Conservation (phyloP, 2,113 vertebrate genomes). For the Rafetus swinhoei region DNA sequence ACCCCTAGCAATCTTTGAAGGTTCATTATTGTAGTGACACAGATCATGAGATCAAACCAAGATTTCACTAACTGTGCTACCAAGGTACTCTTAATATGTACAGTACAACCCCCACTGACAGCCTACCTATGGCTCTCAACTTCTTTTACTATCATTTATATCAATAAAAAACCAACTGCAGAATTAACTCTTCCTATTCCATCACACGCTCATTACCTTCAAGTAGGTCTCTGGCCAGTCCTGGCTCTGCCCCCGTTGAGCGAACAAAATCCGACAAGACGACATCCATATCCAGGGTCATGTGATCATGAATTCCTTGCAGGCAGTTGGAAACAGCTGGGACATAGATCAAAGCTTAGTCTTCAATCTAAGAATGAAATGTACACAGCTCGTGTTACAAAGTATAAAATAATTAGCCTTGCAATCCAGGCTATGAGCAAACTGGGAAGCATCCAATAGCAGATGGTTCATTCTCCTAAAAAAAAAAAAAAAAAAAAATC, state of each 20-base stretch:
- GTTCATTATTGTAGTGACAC: fast-evolving
- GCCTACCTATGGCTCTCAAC: fast-evolving
- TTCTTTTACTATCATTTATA: too few species aligned
- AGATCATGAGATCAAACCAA: not conserved
- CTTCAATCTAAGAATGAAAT: conserved; percentile 44
- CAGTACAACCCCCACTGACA: fast-evolving
- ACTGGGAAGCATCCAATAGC: not conserved
- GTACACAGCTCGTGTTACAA: not conserved
- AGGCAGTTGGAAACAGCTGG: conserved; percentile 12
- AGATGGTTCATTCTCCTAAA: not conserved
- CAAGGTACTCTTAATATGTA: fast-evolving
- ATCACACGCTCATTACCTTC: conserved; percentile 82
- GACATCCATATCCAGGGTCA: conserved; percentile 95
- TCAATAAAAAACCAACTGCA: fast-evolving
- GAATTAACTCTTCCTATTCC: fast-evolving
- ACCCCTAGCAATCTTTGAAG: fast-evolving
- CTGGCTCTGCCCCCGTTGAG: conserved; percentile 97
- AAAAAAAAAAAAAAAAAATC: fast-evolving
- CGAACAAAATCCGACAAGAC: conserved; percentile 98
- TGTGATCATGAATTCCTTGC: conserved; percentile 86
- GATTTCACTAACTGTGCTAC: not conserved
- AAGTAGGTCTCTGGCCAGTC: conserved; percentile 93
- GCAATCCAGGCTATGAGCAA: not conserved
- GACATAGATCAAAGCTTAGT: conserved; percentile 39
- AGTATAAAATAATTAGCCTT: not conserved